Percentiles rank a stretch among this genome's conserved stretches.
Evolutionary conservation across 2,113 vertebrate species (phyloP).

Genomic region (Oophaga pumilio): DNA sequence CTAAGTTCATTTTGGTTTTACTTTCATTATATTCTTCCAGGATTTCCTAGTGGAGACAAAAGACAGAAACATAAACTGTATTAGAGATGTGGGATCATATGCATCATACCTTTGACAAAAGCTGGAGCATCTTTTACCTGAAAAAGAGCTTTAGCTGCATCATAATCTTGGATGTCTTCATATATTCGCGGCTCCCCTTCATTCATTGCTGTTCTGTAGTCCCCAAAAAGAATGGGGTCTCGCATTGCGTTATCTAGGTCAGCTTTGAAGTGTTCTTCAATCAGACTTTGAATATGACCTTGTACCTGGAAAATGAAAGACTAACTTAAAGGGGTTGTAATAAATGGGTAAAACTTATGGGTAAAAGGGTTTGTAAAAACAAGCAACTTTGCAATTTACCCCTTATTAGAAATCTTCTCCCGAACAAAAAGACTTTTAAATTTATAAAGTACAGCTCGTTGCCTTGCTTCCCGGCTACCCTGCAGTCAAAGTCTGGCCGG

Average conservation of each 20-base stretch:
- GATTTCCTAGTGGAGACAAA: constrained; percentile 78
- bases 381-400: too few relatives aligned
- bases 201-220: constrained; percentile 84
- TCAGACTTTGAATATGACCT: constrained; percentile 75
- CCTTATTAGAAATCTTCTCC: too few relatives aligned
- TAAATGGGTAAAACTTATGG: neutral
- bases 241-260: constrained; percentile 78
- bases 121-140: constrained; percentile 73
- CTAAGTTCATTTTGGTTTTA: constrained; percentile 84
- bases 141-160: constrained; percentile 87
- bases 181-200: constrained; percentile 85
- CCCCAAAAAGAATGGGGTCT: constrained; percentile 92
- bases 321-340: too few relatives aligned
- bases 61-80: neutral
- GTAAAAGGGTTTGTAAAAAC: neutral
- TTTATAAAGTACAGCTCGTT: too few relatives aligned
- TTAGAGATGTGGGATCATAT: neutral
- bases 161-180: constrained; percentile 92
- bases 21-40: constrained; percentile 92
- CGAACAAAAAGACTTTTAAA: too few relatives aligned
- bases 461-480: too few relatives aligned
- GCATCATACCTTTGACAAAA: neutral
- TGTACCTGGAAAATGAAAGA: constrained; percentile 80
- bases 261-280: constrained; percentile 76
- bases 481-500: too few relatives aligned